These are phyloP conservation scores for Tipula confusa DNA, from an alignment of 2,888 invertebrate species.

Conservation along the genomic window DNA sequence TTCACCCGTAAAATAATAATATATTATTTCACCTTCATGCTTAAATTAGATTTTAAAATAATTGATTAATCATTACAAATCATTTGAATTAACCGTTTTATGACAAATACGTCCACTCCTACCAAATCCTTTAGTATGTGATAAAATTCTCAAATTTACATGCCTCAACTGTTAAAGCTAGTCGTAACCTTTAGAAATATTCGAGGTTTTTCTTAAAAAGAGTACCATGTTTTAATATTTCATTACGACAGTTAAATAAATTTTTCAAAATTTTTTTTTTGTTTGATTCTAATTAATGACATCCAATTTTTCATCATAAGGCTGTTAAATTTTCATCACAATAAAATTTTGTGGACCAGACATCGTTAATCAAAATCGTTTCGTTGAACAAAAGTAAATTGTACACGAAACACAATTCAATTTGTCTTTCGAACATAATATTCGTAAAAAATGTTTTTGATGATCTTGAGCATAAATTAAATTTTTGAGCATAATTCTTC, in stretches of 20 bases:
- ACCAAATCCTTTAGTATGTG: too few relatives aligned
- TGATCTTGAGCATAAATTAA: not conserved
- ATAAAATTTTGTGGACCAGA: not conserved
- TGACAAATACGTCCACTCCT: too few relatives aligned
- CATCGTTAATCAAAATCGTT: constrained; percentile 6
- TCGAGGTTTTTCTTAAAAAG: too few relatives aligned
- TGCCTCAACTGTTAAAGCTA: too few relatives aligned
- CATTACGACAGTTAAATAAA: not conserved
- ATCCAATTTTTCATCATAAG: not conserved
- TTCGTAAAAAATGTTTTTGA: not conserved
- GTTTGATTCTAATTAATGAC: not conserved
- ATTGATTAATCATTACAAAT: too few relatives aligned
- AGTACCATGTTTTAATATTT: not conserved
- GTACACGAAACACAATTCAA: not conserved
- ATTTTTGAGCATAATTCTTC: not conserved
- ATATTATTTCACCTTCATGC: too few relatives aligned
- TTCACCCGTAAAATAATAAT: too few relatives aligned
- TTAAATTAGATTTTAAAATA: too few relatives aligned
- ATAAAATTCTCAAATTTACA: too few relatives aligned
- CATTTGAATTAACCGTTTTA: too few relatives aligned
- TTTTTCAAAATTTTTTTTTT: not conserved
- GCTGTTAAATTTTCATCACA: not conserved
- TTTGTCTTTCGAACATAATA: not conserved
- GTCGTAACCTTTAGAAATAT: too few relatives aligned
- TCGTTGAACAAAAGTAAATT: not conserved